A percentile compares a stretch with the other conserved stretches of the same genome.
Conservation (phyloP, 2,888 invertebrate species). For the Mongoloraphidia duomilia region DNA sequence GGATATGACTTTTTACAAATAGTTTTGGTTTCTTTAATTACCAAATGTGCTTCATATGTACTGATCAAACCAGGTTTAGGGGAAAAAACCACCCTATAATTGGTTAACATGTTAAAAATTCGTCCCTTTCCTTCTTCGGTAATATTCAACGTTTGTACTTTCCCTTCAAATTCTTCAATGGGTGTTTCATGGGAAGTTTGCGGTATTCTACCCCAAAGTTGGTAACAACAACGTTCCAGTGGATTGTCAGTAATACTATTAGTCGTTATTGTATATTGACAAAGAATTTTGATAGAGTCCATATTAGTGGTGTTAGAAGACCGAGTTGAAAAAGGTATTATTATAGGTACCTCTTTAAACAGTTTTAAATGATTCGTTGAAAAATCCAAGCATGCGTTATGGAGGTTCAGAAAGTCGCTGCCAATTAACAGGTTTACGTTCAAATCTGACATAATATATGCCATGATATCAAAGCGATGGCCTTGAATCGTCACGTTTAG, state of each 20-base stretch:
- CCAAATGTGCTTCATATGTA: background rate
- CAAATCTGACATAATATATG: background rate
- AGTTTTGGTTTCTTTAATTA: background rate
- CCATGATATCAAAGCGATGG: background rate
- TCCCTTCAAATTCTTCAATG: too few relatives aligned
- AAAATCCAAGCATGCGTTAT: background rate
- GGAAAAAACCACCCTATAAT: background rate
- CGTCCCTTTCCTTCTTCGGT: too few relatives aligned
- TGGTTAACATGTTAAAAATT: background rate
- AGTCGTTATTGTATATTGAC: too few relatives aligned
- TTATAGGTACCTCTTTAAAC: too few relatives aligned
- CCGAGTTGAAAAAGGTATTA: too few relatives aligned
- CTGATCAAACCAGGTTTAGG: background rate
- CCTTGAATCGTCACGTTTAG: background rate
- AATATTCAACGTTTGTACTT: background rate
- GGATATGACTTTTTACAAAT: conserved; percentile 4
- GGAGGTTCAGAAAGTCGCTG: background rate
- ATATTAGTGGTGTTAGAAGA: too few relatives aligned
- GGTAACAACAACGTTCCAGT: too few relatives aligned
- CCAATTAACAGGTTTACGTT: too few relatives aligned
- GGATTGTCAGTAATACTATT: too few relatives aligned
- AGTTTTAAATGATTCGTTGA: background rate
- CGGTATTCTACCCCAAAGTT: too few relatives aligned
- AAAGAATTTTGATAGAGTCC: too few relatives aligned
- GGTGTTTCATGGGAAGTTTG: too few relatives aligned